Evolutionary conservation across 2,888 invertebrate genomes (phyloP), one percentile per base, ranked within the genome.

Genomic region (Sesia bembeciformis): DNA sequence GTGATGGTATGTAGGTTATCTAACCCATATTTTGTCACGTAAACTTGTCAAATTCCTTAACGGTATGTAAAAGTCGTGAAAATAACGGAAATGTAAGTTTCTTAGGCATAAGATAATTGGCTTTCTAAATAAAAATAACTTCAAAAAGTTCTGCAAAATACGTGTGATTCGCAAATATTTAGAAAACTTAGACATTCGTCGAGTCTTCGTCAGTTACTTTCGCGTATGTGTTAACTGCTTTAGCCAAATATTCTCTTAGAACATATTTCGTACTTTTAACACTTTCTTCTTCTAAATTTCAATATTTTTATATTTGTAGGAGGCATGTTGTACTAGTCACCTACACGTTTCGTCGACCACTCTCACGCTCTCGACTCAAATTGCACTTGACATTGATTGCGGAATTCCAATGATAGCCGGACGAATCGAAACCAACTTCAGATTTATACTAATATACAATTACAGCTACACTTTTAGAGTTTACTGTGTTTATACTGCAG

Each of bases 351-450:
- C 40, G 40, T 49, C 54, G 56, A 52, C 39, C 5, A 8, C 53
- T 61, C 62, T 59, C 60, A 61, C 60, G 53, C 54, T 58, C 60
- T 60, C 57, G 23, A 56, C 43, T 54, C 58, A 40, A 52, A 53
- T 56, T 66, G 60, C 63, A 72, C 73, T 76, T 74, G 72, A 72
- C 77, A 71, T 63, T 69, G 62, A 68, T 57, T 39, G 54, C 46
- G 58, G 58, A 56, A 63, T 60, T 61, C 57, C 50, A 53, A 56
- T 50, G 57, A 52, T 52, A 59, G 46, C 42, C 52, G 53, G 53
- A 54, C 54, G 40, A 55, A 55, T 53, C 43, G 3, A 40, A 52
- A 57, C 52, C 53, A 49, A 41, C 53, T 53, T 46, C 52, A 8
- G 43, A 52, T 41, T 43, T 51, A 3, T 38, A 7, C 8, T 56